Percentiles rank a stretch among this genome's conserved stretches.
These are phyloP conservation scores for Athrips mouffetella DNA, from an alignment of 2,888 invertebrate species.

Conservation along the genomic window DNA sequence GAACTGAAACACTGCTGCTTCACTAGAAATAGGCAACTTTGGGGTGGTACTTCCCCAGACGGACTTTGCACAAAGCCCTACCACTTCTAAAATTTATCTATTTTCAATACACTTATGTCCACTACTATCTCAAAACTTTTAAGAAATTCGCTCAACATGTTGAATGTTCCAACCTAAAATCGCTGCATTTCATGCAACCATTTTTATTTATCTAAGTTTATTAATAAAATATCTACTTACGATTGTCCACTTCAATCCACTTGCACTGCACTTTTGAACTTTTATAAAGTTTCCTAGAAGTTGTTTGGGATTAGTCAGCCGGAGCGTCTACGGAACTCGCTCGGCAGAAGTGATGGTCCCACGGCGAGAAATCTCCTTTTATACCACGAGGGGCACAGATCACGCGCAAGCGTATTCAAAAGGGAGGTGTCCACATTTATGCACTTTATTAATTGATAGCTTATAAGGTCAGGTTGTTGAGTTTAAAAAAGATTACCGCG, in stretches of 20 bases:
- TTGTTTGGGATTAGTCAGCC: constrained; percentile 18
- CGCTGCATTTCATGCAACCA: too few relatives aligned
- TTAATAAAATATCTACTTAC: constrained; percentile 30
- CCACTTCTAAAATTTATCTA: too few relatives aligned
- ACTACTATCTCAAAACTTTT: too few relatives aligned
- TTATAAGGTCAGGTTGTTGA: constrained; percentile 41
- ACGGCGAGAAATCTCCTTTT: constrained; percentile 41
- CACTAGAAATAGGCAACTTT: too few relatives aligned
- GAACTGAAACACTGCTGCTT: too few relatives aligned
- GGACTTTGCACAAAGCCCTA: too few relatives aligned
- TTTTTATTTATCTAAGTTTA: too few relatives aligned
- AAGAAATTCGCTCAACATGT: too few relatives aligned
- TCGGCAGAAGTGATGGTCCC: constrained; percentile 53
- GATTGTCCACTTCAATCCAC: constrained; percentile 25
- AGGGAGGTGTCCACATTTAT: constrained; percentile 42
- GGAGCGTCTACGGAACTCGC: constrained; percentile 25
- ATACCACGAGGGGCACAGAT: constrained; percentile 34
- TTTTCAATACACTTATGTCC: too few relatives aligned
- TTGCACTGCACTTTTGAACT: constrained; percentile 48
- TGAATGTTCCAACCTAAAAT: too few relatives aligned
- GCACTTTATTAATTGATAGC: constrained; percentile 52
- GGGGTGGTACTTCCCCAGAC: too few relatives aligned
- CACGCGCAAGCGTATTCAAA: constrained; percentile 52
- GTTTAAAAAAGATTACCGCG: too few relatives aligned
- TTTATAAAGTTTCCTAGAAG: constrained; percentile 32